These are phyloP conservation scores for Gastracanthus pulcherrimus DNA, from an alignment of 2,888 invertebrate genomes.

Conservation along the genomic window DNA sequence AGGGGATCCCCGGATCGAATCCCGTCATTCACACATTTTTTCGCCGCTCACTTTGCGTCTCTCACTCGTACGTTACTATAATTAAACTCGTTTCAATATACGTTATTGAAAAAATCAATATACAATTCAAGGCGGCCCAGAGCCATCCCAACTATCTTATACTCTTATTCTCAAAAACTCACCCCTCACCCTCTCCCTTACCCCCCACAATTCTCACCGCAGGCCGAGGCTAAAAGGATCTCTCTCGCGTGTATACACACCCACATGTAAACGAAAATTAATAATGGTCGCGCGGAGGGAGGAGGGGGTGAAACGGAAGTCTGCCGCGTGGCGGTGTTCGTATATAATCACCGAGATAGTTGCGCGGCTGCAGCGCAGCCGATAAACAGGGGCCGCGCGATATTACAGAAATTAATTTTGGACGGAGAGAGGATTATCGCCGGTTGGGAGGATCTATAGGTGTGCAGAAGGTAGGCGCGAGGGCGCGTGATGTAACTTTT, in stretches of 20 bases:
- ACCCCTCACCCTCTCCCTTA: no score
- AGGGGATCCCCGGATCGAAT: no score
- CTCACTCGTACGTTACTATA: no score
- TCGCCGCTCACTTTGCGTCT: no score
- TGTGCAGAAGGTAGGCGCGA: not conserved
- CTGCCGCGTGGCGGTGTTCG: slow-evolving; percentile 22
- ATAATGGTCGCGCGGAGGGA: slow-evolving; percentile 32
- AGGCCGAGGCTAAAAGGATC: not conserved
- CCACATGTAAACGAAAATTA: slow-evolving; percentile 38
- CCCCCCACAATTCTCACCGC: not conserved
- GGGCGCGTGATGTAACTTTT: not conserved
- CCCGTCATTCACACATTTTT: no score
- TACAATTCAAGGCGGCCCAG: no score
- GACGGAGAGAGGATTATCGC: slow-evolving; percentile 21
- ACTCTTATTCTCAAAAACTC: no score
- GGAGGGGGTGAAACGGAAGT: no score
- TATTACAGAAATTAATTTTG: slow-evolving; percentile 50
- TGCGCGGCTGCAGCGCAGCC: slow-evolving; percentile 3
- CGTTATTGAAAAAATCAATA: no score
- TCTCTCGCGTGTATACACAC: not conserved
- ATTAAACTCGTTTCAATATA: no score
- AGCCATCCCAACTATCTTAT: no score
- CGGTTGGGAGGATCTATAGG: not conserved
- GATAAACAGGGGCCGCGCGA: slow-evolving; percentile 31
- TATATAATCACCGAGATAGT: slow-evolving; percentile 36